Evolutionary conservation across 2,888 invertebrate genomes (phyloP), one percentile per base, ranked within the genome.

Genomic region (Drosophila siamana): DNA sequence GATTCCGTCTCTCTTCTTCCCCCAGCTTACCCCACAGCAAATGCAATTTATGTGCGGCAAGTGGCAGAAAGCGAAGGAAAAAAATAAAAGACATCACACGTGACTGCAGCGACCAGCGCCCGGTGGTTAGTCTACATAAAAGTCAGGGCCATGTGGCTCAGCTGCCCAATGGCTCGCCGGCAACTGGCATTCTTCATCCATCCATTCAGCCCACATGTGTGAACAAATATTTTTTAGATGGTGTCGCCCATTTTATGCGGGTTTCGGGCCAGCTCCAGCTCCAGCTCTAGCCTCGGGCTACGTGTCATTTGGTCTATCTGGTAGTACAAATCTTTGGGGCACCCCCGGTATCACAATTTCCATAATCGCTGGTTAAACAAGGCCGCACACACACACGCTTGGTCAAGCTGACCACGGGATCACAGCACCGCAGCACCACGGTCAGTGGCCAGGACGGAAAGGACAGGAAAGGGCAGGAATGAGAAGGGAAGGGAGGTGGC

Each of bases 291-390:
- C 57, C 48, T 41, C 44, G 55, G 69, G 66, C 82, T 87, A 84
- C 84, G 84, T 86, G 87, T 86, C 86, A 83, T 83, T 83, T 84
- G 83, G 76, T 77, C 86, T 83, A 83, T 83, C 83, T 83, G 74
- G 71, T 30, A 47, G 59, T 69, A 69, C 67, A 74, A 78, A 85
- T 87, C 84, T 85, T 63, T 69, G 16, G 50, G 54, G 65, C 60
- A 62, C 38, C 26, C 65, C 26, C 55, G 22, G 61, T 66, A 70
- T 75, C 74, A 83, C 81, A 75, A 88, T 87, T 86, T 83, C 86
- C 86, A 86, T 86, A 88, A 86, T 86, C 88, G 88, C 54, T 87
- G 86, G 83, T 88, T 86, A 86, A 86, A 86, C 86, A 86, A 88
- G 79, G 69, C 77, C 73, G 61, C 55, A 54, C 52, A 50, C 30